Evolutionary conservation across 2,888 invertebrate species (phyloP).

Genomic region (Sipha maydis): DNA sequence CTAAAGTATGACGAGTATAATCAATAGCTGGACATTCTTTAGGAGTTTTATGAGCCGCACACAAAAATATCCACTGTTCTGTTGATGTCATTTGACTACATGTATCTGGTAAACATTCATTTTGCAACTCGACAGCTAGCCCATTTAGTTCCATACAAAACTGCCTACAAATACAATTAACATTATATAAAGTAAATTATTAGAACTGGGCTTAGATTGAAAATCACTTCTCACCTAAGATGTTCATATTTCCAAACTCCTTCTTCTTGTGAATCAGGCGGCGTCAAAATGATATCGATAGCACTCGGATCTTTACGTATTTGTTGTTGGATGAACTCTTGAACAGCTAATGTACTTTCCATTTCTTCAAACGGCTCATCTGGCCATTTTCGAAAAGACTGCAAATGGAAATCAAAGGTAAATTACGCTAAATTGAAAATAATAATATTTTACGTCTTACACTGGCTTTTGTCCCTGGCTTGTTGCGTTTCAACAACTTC

Average conservation of each 20-base stretch:
- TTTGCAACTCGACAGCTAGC: constrained; percentile 94
- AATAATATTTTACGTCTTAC: constrained; percentile 70
- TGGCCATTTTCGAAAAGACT: constrained; percentile 90
- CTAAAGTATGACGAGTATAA: constrained; percentile 97
- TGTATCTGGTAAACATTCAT: constrained; percentile 95
- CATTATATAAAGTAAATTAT: not conserved
- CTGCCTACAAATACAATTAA: constrained; percentile 74
- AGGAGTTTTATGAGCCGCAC: constrained; percentile 99
- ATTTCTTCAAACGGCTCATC: constrained; percentile 99
- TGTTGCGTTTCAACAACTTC: constrained; percentile 85
- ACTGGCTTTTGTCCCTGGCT: constrained; percentile 90
- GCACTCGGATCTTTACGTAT: constrained; percentile 92
- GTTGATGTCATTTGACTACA: constrained; percentile 99
- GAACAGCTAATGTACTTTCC: constrained; percentile 98
- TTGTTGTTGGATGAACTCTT: constrained; percentile 98
- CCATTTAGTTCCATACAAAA: constrained; percentile 99
- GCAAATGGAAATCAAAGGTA: not conserved
- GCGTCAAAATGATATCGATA: constrained; percentile 92
- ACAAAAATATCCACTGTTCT: constrained; percentile 99
- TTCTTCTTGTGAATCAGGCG: constrained; percentile 97
- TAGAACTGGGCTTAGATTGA: not conserved
- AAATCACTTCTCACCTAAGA: constrained; percentile 74
- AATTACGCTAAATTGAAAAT: not conserved
- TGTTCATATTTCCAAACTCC: constrained; percentile 99
- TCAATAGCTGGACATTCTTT: constrained; percentile 99